These are phyloP conservation scores for Cuculus canorus DNA, from an alignment of 2,797 vertebrate species.

Conservation along the genomic window DNA sequence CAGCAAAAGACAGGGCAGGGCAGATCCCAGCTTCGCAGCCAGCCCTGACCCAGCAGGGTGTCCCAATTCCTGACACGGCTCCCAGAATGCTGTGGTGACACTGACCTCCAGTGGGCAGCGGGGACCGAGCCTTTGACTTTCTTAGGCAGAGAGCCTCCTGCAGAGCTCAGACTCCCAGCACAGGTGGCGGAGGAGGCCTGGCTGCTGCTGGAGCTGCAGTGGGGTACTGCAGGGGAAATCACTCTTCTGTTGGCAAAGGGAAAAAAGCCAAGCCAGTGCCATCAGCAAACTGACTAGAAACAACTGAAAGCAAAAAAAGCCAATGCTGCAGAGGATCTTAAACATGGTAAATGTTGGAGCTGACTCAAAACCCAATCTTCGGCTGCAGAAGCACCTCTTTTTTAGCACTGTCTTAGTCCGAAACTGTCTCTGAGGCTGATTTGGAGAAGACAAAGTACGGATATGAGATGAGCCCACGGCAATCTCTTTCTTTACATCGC, in stretches of 20 bases:
- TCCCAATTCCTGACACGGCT: neutral
- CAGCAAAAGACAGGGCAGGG: neutral
- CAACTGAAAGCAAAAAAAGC: neutral
- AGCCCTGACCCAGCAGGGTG: neutral
- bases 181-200: neutral
- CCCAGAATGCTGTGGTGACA: conserved; percentile 15
- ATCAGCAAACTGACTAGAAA: neutral
- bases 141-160: neutral
- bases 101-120: conserved; percentile 67
- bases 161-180: neutral
- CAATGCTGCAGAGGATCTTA: neutral
- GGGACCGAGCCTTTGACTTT: neutral
- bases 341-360: accelerated
- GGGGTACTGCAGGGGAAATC: neutral
- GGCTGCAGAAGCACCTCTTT: neutral
- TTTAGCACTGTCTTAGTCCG: neutral
- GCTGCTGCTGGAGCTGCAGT: neutral
- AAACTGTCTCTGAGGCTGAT: neutral
- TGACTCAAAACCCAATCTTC: neutral
- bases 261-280: neutral
- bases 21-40: neutral
- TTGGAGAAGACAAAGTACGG: neutral
- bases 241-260: neutral
- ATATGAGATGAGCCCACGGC: neutral
- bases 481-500: neutral